Evolutionary conservation across 2,888 invertebrate genomes (phyloP), one percentile per base, ranked within the genome.

Genomic region (Meiosimyza platycephala): DNA sequence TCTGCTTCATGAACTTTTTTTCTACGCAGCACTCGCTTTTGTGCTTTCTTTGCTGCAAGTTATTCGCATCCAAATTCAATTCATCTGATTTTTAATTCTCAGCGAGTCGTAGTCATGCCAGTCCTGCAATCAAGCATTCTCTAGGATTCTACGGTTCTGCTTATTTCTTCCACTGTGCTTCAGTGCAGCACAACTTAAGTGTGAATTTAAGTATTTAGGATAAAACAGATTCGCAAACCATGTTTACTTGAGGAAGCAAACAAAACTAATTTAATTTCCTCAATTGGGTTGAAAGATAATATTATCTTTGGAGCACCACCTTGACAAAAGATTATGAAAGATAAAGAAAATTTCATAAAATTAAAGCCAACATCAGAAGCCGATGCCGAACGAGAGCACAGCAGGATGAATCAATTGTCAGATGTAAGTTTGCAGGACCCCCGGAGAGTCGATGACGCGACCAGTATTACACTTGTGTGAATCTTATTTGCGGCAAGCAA

Each of bases 221-320:
- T 9, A 40, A 40, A 7, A 40, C 6, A 40, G 40, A 40, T 40
- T 40, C 40, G 9, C 40, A 40, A 4, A 40, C 9, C 9, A 6
- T 40, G 1, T 40, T 40, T 40, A 40, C 40, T 40, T 18, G 15
- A 22, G 33, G 51, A 33, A 52, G 13, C 51, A 51, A 57, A 57
- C 51, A n/a, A 40, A 22, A 65, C 33, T n/a, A 12, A 40, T 65
- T 65, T 65, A 22, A 28, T 65, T 28, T 48, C 15, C 60, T 54
- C 60, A 74, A 74, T 70, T 62, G 66, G 62, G 47, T 47, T 54
- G 71, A 54, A 68, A 71, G 71, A 63, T 66, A 75, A 71, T 64
- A 65, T 60, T 68, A 66, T 66, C 47, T 59, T 12, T 28, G 18
- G 48, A 15, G 71, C 65, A 71, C 40, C 71, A 63, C 15, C 52